A percentile compares a stretch with the other conserved stretches of the same genome.
Conservation (phyloP, 1,140 invertebrate species). For the Cotesia glomerata region DNA sequence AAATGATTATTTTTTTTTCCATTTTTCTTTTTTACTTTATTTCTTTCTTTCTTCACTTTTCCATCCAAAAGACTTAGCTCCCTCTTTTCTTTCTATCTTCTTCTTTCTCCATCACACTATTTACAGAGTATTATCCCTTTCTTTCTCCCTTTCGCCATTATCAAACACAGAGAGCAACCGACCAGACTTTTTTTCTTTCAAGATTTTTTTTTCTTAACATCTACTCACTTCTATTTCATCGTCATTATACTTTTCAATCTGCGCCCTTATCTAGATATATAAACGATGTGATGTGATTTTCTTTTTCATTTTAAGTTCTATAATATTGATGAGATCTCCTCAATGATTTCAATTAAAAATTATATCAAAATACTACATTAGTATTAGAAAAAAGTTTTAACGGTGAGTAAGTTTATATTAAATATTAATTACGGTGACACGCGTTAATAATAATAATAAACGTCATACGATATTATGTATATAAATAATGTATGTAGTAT, state of each 20-base stretch:
- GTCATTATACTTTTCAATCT: slow-evolving; percentile 55
- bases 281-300: slow-evolving; percentile 47
- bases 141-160: no score
- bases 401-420: no score
- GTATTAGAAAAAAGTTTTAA: no score
- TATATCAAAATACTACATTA: no score
- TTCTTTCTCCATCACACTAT: neutral
- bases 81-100: neutral
- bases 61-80: neutral
- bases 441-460: neutral
- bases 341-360: no score
- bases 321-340: slow-evolving; percentile 43
- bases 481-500: no score
- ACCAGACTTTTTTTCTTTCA: no score
- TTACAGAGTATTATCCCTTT: neutral
- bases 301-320: slow-evolving; percentile 53
- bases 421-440: no score
- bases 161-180: no score
- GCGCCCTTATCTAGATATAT: slow-evolving; percentile 1
- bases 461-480: neutral
- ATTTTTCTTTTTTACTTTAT: slow-evolving; percentile 5
- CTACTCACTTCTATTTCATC: neutral
- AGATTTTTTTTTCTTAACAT: neutral
- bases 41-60: slow-evolving; percentile 16
- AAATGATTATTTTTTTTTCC: no score